These are phyloP conservation scores for Microcebus tavaratra DNA, from an alignment of 2,113 vertebrate genomes.

Conservation along the genomic window DNA sequence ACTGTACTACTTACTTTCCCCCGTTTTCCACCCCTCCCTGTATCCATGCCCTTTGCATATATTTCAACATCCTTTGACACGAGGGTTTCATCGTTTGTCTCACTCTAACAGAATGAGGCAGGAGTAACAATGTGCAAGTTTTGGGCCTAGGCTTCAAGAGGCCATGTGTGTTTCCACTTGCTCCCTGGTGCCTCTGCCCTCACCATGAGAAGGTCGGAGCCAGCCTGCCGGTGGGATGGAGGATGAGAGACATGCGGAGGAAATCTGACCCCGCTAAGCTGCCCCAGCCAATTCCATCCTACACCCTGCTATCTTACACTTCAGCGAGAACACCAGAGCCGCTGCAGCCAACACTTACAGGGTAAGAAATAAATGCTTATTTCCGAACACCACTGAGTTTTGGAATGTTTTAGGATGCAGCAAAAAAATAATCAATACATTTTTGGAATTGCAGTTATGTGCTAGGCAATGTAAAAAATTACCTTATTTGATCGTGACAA, in stretches of 20 bases:
- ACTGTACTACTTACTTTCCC: not conserved
- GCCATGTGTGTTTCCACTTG: not conserved
- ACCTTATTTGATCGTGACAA: not conserved
- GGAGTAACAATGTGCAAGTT: not conserved
- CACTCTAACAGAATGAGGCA: not conserved
- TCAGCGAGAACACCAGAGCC: not conserved
- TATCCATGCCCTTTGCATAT: not conserved
- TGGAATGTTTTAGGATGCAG: not conserved
- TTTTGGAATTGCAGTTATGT: not conserved
- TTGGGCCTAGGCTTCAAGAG: not conserved
- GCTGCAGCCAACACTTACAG: not conserved
- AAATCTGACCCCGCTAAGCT: not conserved
- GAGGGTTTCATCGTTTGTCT: not conserved
- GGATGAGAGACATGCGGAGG: not conserved
- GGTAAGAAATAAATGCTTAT: not conserved
- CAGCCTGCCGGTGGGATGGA: not conserved
- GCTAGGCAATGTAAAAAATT: no score
- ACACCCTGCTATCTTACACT: not conserved
- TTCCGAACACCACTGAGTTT: not conserved
- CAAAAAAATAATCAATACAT: not conserved
- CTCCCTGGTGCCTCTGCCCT: not conserved
- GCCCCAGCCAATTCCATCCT: no score
- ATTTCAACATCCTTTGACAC: not conserved
- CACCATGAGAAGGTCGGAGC: not conserved
- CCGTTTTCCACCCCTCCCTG: not conserved